Evolutionary conservation across 2,888 invertebrate species (phyloP), one percentile per base, ranked within the genome.

Genomic region (Oscheius sp.): DNA sequence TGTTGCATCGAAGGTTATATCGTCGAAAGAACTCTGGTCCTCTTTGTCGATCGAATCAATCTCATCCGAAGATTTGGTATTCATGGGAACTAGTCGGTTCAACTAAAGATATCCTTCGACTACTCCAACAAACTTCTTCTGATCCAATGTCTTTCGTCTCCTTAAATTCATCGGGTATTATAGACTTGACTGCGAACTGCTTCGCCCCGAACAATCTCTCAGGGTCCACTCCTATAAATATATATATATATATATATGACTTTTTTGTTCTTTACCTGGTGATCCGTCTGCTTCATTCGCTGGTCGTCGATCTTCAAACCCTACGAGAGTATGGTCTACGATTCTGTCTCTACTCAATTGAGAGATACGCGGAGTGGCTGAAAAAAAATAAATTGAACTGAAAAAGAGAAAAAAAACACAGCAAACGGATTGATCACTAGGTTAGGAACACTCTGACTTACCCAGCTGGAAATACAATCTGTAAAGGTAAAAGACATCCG

Each of bases 131-230:
- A n/a, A n/a, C n/a, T n/a, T n/a, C n/a, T n/a, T n/a, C n/a, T n/a
- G n/a, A n/a, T n/a, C n/a, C n/a, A n/a, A n/a, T n/a, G n/a, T n/a
- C n/a, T n/a, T n/a, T n/a, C n/a, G n/a, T n/a, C 44, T 63, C 65
- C 32, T 65, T 65, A 17, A 36, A 26, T 4, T 54, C 54, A 17
- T 47, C 59, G 3, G 44, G 30, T 6, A 28, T 59, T 6, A 44
- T 33, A 14, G 47, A 41, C 32, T 69, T 73, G 3, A 73, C 70
- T 0, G 70, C 75, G 38, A 70, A 72, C 9, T 70, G 68, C 22
- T 62, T 71, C 2, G 71, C 63, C 22, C 75, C 75, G 30, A 75
- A 75, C 17, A 72, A 8, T 36, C 36, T 68, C 32, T 75, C 75
- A 2, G 75, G 75, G 22, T 71, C 72, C 1, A 70, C 41, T 30